phyloP scores from a whole-genome alignment of 2,113 vertebrate genomes.

The Scomber colias region DNA sequence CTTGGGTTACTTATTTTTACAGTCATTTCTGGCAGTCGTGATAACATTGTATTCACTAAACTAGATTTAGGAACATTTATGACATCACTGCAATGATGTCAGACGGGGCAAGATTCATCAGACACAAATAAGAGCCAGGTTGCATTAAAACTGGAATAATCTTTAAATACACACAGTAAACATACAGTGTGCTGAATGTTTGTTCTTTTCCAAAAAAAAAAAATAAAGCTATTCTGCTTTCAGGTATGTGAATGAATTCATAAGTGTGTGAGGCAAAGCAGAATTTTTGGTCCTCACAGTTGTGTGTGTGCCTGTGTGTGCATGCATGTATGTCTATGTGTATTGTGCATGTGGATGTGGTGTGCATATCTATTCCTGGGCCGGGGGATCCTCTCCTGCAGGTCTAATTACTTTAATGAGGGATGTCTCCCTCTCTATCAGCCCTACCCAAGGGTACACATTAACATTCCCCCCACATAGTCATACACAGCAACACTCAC shows the following conservation, averaged over 20 bases:
- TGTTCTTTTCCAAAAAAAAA: too few species aligned
- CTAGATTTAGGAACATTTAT: too few species aligned
- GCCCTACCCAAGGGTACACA: slow-evolving; percentile 75
- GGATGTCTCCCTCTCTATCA: slow-evolving; percentile 73
- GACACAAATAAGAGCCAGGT: too few species aligned
- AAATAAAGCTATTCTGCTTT: not conserved
- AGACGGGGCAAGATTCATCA: too few species aligned
- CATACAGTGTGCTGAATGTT: too few species aligned
- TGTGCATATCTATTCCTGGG: slow-evolving; percentile 62
- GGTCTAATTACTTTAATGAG: slow-evolving; percentile 85
- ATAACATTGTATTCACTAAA: too few species aligned
- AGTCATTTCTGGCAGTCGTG: too few species aligned
- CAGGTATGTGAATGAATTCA: not conserved
- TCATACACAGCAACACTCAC: slow-evolving; percentile 68
- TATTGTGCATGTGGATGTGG: slow-evolving; percentile 27
- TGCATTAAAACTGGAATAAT: too few species aligned
- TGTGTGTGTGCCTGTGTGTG: not conserved
- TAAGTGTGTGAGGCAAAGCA: not conserved
- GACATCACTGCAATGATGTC: too few species aligned
- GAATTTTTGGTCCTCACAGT: slow-evolving; percentile 9
- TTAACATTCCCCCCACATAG: slow-evolving; percentile 78
- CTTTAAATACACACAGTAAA: too few species aligned
- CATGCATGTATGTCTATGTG: slow-evolving; percentile 21
- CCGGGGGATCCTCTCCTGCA: slow-evolving; percentile 75
- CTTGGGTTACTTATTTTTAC: too few species aligned